Evolutionary conservation across 37 sponge, comb jelly and placozoan genomes (phyloP).

Genomic region (Aphrocallistes beatrix): DNA sequence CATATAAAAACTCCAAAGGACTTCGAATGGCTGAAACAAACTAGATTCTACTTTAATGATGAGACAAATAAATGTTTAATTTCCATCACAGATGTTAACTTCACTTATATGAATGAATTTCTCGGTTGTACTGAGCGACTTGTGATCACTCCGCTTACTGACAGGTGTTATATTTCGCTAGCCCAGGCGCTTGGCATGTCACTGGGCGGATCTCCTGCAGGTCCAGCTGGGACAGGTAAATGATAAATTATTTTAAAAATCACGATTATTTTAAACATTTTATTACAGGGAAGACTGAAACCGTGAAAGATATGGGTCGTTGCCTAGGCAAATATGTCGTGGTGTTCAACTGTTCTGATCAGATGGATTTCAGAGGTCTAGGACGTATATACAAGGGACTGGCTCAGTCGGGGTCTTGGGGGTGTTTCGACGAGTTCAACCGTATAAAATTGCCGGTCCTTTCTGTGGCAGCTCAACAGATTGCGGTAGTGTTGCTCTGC

Average conservation of each 20-base stretch:
- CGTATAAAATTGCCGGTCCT: conserved; percentile 92
- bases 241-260: neutral
- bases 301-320: conserved; percentile 95
- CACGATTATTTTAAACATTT: neutral
- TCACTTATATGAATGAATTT: conserved; percentile 90
- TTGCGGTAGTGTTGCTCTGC: conserved; percentile 77
- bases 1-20: conserved; percentile 62
- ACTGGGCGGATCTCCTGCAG: conserved; percentile 95
- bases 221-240: conserved; percentile 80
- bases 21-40: conserved; percentile 97
- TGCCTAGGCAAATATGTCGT: conserved; percentile 97
- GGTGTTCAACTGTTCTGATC: conserved; percentile 99
- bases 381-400: conserved; percentile 92
- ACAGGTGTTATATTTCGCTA: conserved; percentile 95
- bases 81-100: conserved; percentile 91
- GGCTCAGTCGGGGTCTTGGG: conserved; percentile 97
- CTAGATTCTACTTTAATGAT: conserved; percentile 88
- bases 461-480: conserved; percentile 98
- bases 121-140: conserved; percentile 92
- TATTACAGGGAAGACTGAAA: conserved; percentile 80
- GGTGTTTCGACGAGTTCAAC: conserved; percentile 99
- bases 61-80: conserved; percentile 66
- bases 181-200: conserved; percentile 95
- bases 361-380: conserved; percentile 96
- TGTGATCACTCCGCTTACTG: conserved; percentile 95